Conservation (phyloP, 2,888 invertebrate genomes). For the Agonopterix heracliana region DNA sequence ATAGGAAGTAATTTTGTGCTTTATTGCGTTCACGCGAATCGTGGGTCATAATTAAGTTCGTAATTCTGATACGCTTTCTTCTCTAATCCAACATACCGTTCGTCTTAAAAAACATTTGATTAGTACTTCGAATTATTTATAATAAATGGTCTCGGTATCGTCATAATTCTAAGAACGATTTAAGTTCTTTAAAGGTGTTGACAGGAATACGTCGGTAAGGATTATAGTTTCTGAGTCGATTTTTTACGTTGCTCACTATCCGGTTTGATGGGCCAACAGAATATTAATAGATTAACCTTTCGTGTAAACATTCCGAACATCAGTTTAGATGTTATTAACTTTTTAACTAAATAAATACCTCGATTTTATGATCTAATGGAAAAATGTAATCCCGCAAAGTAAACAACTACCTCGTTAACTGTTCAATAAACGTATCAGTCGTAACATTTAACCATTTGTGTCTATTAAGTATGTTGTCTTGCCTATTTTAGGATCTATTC, state of each 20-base stretch:
- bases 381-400: not conserved
- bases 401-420: slow-evolving; percentile 12
- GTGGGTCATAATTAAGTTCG: slow-evolving; percentile 50
- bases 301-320: slow-evolving; percentile 15
- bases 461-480: not conserved
- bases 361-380: not conserved
- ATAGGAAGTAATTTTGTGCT: slow-evolving; percentile 63
- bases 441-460: slow-evolving; percentile 3
- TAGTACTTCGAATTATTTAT: not conserved
- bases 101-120: not conserved
- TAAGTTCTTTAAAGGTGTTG: slow-evolving; percentile 16
- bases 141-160: not conserved
- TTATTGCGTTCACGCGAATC: slow-evolving; percentile 61
- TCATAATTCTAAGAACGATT: not conserved
- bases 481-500: not conserved
- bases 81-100: slow-evolving; percentile 17
- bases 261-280: slow-evolving; percentile 41
- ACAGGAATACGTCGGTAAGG: slow-evolving; percentile 27
- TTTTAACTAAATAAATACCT: not conserved
- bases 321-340: not conserved
- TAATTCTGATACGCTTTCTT: slow-evolving; percentile 59
- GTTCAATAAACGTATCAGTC: slow-evolving; percentile 18
- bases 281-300: slow-evolving; percentile 43
- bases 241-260: slow-evolving; percentile 38
- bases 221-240: slow-evolving; percentile 24